Evolutionary conservation across 1,140 invertebrate genomes (phyloP).

Genomic region (Aleiodes sp.): DNA sequence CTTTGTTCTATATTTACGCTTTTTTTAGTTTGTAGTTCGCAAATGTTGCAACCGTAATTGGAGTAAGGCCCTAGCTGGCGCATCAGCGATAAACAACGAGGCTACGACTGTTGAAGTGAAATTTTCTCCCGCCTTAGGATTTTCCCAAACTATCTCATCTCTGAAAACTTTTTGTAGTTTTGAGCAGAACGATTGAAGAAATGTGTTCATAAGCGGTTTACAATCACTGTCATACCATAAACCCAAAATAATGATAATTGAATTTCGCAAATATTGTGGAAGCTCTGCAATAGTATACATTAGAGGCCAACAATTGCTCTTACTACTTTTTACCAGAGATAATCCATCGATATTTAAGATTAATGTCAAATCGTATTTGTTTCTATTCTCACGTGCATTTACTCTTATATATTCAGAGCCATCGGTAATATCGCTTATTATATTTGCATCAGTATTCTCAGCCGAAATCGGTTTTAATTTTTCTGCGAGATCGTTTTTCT

Average conservation of each 20-base stretch:
- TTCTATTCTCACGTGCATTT: slow-evolving; percentile 24
- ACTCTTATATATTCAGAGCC: slow-evolving; percentile 38
- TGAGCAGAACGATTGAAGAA: slow-evolving; percentile 28
- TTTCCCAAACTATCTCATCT: slow-evolving; percentile 18
- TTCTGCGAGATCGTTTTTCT: slow-evolving; percentile 29
- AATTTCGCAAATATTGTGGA: slow-evolving; percentile 28
- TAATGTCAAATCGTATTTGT: slow-evolving; percentile 33
- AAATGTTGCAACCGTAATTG: slow-evolving; percentile 39
- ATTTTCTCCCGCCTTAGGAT: slow-evolving; percentile 28
- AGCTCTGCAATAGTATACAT: slow-evolving; percentile 36
- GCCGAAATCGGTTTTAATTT: slow-evolving; percentile 21
- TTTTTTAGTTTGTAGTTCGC: slow-evolving; percentile 37
- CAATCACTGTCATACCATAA: slow-evolving; percentile 31
- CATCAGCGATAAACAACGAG: slow-evolving; percentile 40
- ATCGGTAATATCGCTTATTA: slow-evolving; percentile 34
- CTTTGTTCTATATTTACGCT: slow-evolving; percentile 4
- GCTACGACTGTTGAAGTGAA: slow-evolving; percentile 33
- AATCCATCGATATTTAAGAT: no score
- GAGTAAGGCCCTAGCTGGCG: slow-evolving; percentile 41
- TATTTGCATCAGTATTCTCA: neutral
- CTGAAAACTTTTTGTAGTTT: slow-evolving; percentile 22
- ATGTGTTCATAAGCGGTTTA: slow-evolving; percentile 36
- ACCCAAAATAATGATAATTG: slow-evolving; percentile 18
- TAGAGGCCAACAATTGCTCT: slow-evolving; percentile 33
- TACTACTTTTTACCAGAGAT: slow-evolving; percentile 32